These are phyloP conservation scores for Protosalanx chinensis DNA, from an alignment of 2,797 vertebrate genomes.

Conservation along the genomic window DNA sequence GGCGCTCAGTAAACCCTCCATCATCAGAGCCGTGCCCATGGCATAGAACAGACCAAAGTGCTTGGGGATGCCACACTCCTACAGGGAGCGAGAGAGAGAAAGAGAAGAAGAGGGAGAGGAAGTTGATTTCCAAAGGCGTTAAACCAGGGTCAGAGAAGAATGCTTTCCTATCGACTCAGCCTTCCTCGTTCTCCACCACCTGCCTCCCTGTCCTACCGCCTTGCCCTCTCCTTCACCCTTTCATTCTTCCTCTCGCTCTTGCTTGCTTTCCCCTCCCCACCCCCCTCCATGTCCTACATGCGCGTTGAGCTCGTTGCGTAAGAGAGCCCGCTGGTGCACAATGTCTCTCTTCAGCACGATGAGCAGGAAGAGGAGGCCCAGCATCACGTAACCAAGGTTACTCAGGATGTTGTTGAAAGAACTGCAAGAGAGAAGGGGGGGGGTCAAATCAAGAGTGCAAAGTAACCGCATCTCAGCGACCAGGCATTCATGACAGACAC, in stretches of 20 bases:
- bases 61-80: constrained; percentile 97
- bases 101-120: not conserved
- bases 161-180: too few species aligned
- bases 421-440: constrained; percentile 55
- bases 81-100: not conserved
- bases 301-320: constrained; percentile 76
- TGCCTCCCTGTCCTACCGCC: not conserved
- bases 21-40: constrained; percentile 97
- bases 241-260: not conserved
- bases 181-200: too few species aligned
- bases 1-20: constrained; percentile 95
- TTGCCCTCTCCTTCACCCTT: not conserved
- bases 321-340: constrained; percentile 82
- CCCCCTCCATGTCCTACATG: constrained; percentile 70
- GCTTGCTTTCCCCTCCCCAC: not conserved
- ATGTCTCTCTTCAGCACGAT: constrained; percentile 91
- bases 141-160: too few species aligned
- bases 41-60: constrained; percentile 96
- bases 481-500: constrained; percentile 5
- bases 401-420: constrained; percentile 99
- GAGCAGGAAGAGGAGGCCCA: constrained; percentile 92
- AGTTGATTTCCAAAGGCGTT: not conserved
- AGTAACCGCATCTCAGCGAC: not conserved
- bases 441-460: not conserved
- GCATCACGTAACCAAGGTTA: constrained; percentile 93